Percentiles rank a stretch among this genome's conserved stretches.
Evolutionary conservation across 2,113 vertebrate species (phyloP).

Genomic region (Dicentrarchus labrax): DNA sequence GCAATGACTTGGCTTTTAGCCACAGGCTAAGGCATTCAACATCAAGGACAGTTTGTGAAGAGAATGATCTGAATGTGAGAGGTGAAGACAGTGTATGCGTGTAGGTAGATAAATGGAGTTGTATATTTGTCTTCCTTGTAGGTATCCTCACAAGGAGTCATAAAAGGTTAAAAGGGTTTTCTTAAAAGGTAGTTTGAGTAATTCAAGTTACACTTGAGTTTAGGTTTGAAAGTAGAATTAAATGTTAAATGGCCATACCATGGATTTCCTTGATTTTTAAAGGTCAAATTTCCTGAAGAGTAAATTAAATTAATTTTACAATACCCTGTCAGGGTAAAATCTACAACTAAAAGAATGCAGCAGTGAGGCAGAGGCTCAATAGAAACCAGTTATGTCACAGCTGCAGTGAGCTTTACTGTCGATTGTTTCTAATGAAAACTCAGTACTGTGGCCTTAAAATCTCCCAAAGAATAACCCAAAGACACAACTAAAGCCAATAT

Average conservation of each 20-base stretch:
- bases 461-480: not conserved
- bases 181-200: not conserved
- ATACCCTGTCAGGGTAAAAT: not conserved
- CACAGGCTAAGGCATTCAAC: not conserved
- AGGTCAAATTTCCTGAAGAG: not conserved
- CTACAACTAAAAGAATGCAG: not conserved
- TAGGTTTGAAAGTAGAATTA: not conserved
- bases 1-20: slow-evolving; percentile 26
- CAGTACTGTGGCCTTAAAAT: not conserved
- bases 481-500: not conserved
- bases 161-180: not conserved
- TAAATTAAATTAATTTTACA: not conserved
- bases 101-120: not conserved
- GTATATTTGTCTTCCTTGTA: not conserved
- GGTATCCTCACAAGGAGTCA: not conserved
- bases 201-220: not conserved
- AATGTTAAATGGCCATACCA: not conserved
- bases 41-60: not conserved
- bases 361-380: not conserved
- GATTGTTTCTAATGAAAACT: not conserved
- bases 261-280: not conserved
- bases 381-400: not conserved
- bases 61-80: slow-evolving; percentile 33
- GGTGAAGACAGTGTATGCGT: not conserved
- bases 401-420: slow-evolving; percentile 2